phyloP scores from a whole-genome alignment of 2,797 vertebrate genomes.

The Phalanger gymnotis region DNA sequence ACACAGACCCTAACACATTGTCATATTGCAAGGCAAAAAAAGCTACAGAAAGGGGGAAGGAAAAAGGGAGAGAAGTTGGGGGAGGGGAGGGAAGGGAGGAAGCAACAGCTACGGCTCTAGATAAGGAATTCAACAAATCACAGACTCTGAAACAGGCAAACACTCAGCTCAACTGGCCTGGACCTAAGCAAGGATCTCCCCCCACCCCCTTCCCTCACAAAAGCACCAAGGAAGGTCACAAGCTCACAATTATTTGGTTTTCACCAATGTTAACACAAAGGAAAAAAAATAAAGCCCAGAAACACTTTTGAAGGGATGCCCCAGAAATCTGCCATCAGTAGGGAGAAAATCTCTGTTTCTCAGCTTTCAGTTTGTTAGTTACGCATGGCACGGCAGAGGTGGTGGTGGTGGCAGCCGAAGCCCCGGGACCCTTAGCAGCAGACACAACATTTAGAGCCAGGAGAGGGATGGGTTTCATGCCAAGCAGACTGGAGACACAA shows the following conservation, averaged over 20 bases:
- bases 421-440: slow-evolving; percentile 85
- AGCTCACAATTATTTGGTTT: slow-evolving; percentile 84
- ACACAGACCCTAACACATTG: slow-evolving; percentile 81
- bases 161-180: slow-evolving; percentile 75
- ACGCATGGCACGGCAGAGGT: slow-evolving; percentile 83
- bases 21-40: slow-evolving; percentile 80
- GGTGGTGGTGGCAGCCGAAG: slow-evolving; percentile 83
- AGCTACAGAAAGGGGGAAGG: slow-evolving; percentile 71
- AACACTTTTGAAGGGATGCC: slow-evolving; percentile 75
- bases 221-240: slow-evolving; percentile 78
- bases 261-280: slow-evolving; percentile 78
- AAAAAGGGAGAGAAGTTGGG: slow-evolving; percentile 51
- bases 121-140: slow-evolving; percentile 77
- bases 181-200: slow-evolving; percentile 71
- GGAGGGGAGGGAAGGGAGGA: neutral
- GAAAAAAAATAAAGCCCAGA: slow-evolving; percentile 77
- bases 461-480: slow-evolving; percentile 98
- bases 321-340: slow-evolving; percentile 88
- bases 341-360: slow-evolving; percentile 94
- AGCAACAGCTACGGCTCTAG: slow-evolving; percentile 72
- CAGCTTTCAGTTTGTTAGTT: slow-evolving; percentile 94
- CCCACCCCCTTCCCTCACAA: slow-evolving; percentile 71
- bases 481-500: slow-evolving; percentile 98
- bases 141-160: slow-evolving; percentile 77
- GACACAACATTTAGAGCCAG: slow-evolving; percentile 98